Conservation (phyloP, 1,140 invertebrate species). For the Euwallacea fornicatus region DNA sequence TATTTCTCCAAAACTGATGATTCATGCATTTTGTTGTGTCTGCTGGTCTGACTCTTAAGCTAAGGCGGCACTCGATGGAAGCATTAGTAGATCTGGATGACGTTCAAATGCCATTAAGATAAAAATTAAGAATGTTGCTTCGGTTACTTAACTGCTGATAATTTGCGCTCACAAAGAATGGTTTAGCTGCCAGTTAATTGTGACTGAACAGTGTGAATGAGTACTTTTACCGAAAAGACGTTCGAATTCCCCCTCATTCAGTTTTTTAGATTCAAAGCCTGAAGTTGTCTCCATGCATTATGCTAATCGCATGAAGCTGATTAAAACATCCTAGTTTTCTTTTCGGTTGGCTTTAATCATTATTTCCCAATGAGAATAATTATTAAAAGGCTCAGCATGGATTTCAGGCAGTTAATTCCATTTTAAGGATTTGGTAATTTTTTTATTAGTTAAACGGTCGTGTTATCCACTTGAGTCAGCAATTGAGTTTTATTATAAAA, state of each 20-base stretch:
- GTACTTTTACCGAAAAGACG: no score
- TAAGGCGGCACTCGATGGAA: neutral
- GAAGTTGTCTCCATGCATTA: no score
- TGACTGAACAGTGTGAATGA: no score
- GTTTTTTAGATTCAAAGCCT: no score
- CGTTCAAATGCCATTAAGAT: neutral
- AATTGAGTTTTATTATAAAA: constrained; percentile 21
- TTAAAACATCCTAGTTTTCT: no score
- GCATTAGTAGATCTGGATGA: neutral
- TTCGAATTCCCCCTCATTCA: no score
- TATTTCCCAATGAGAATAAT: no score
- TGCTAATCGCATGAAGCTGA: no score
- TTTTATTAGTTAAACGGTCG: constrained; percentile 16
- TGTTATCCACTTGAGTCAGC: constrained; percentile 24
- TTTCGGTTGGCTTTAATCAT: no score
- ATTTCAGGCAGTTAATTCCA: constrained; percentile 21
- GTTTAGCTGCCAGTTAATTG: neutral
- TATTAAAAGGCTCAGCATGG: neutral
- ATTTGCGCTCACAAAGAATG: constrained; percentile 5
- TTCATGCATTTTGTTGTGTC: no score
- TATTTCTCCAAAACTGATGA: no score
- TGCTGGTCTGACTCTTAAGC: neutral
- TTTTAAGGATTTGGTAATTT: constrained; percentile 24
- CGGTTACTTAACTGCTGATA: neutral
- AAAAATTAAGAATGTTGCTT: neutral